Base-by-base conservation (phyloP, 2,797 vertebrate genomes). In the Synanceia verrucosa region DNA sequence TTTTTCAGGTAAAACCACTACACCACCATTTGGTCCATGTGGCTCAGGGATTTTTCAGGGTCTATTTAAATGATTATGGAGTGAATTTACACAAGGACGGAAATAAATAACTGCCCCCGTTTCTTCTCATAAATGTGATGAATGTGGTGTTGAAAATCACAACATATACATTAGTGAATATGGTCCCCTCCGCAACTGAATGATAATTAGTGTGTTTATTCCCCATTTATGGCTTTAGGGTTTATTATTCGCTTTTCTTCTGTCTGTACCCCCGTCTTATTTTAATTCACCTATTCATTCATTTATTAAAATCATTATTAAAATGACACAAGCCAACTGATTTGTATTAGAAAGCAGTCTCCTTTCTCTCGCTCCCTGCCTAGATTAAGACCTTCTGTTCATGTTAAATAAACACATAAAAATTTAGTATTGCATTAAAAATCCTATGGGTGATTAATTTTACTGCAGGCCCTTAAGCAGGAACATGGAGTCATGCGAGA, bases 371-470 rank as follows among this genome's bases (percentile, higher is more conserved):
- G 72, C 69, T 80, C 70, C 53, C 65, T 66, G 70, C 92, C 93
- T 91, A 96, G 95, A 96, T 97, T 93, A 94, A 95, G 95, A 91
- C 93, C 95, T 92, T 88, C 95, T 94, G 94, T 96, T 95, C 94
- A 91, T 93, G 94, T 96, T 96, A 96, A 96, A 97, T 96, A 97
- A 98, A 95, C 96, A 95, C 95, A 97, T 97, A 95, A 97, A 97
- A 96, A 96, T 97, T 96, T 96, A 97, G 95, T 96, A 97, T 97
- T 97, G 95, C 95, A 98, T 98, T 98, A 96, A 98, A 96, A 96
- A 96, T 96, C 94, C 94, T 93, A 96, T 89, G 96, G 97, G 95
- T 96, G 96, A 97, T 99, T 98, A 97, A 99, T 98, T 99, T 99
- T 96, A 98, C 94, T 95, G 95, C 97, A 98, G 97, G 93, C 92